phyloP scores from a whole-genome alignment of 2,888 invertebrate genomes.

The Hypena proboscidalis region DNA sequence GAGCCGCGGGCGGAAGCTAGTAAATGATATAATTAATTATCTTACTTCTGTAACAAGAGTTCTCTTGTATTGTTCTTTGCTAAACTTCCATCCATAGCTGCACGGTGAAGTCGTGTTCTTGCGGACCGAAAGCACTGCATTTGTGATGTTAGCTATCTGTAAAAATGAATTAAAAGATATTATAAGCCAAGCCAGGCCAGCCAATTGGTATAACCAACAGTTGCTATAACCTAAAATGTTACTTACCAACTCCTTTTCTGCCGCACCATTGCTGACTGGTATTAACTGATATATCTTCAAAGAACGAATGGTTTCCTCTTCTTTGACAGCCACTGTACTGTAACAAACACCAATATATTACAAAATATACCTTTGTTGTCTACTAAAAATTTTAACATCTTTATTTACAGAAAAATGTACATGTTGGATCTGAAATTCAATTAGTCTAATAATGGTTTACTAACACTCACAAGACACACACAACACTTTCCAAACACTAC shows the following conservation, averaged over 20 bases:
- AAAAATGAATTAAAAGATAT: neutral
- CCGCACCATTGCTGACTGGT: conserved; percentile 39
- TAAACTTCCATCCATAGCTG: conserved; percentile 86
- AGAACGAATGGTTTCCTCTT: conserved; percentile 50
- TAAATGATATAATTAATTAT: too few relatives aligned
- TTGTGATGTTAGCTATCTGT: conserved; percentile 57
- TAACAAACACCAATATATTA: too few relatives aligned
- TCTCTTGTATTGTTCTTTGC: conserved; percentile 85
- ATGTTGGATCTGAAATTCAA: too few relatives aligned
- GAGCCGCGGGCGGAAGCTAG: too few relatives aligned
- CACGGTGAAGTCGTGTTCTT: conserved; percentile 75
- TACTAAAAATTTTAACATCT: conserved; percentile 5
- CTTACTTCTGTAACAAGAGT: conserved; percentile 88
- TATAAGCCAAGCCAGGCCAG: neutral
- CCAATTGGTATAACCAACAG: neutral
- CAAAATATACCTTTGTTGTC: neutral
- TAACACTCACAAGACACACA: too few relatives aligned
- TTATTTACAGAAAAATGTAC: too few relatives aligned
- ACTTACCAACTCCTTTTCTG: conserved; percentile 55
- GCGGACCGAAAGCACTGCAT: conserved; percentile 59
- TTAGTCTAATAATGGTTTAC: too few relatives aligned
- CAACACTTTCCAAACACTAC: too few relatives aligned
- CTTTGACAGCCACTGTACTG: conserved; percentile 60
- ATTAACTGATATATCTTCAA: conserved; percentile 54
- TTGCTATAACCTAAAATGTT: neutral